These are phyloP conservation scores for Astropecten irregularis DNA, from an alignment of 53 echinoderm and acorn worm genomes.

Conservation along the genomic window DNA sequence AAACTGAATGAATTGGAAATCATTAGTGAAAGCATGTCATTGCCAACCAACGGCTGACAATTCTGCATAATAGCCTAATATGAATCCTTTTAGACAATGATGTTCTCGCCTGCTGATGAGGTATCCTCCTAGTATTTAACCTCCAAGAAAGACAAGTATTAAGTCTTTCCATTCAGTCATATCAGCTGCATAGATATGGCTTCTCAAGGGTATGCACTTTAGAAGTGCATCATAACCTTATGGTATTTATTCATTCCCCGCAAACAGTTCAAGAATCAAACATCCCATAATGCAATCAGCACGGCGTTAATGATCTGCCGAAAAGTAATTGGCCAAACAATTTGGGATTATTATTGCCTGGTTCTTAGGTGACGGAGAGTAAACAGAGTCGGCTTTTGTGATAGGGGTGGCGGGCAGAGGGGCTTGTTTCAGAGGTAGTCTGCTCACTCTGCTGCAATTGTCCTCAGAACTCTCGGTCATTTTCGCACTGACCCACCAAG, in stretches of 20 bases:
- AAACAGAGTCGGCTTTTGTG: background rate
- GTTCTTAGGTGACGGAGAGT: background rate
- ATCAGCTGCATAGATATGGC: background rate
- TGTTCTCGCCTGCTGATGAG: too few species aligned
- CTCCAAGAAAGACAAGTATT: too few species aligned
- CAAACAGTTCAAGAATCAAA: background rate
- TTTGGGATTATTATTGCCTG: background rate
- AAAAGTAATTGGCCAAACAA: background rate
- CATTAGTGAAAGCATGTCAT: too few species aligned
- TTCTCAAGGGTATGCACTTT: background rate
- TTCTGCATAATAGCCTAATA: too few species aligned
- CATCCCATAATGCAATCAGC: background rate
- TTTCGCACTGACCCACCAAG: background rate
- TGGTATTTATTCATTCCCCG: background rate
- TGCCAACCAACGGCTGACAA: too few species aligned
- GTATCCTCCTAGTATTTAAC: too few species aligned
- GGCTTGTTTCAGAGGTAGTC: too few species aligned
- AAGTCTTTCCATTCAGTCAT: too few species aligned
- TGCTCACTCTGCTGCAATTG: too few species aligned
- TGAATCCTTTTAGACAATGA: too few species aligned
- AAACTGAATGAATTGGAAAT: too few species aligned
- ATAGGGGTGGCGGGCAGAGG: background rate
- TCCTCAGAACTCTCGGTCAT: background rate
- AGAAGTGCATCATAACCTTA: background rate
- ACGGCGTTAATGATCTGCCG: background rate